Evolutionary conservation across 92 coral and sea anemone genomes (phyloP).

Genomic region (Palythoa heliodiscus): DNA sequence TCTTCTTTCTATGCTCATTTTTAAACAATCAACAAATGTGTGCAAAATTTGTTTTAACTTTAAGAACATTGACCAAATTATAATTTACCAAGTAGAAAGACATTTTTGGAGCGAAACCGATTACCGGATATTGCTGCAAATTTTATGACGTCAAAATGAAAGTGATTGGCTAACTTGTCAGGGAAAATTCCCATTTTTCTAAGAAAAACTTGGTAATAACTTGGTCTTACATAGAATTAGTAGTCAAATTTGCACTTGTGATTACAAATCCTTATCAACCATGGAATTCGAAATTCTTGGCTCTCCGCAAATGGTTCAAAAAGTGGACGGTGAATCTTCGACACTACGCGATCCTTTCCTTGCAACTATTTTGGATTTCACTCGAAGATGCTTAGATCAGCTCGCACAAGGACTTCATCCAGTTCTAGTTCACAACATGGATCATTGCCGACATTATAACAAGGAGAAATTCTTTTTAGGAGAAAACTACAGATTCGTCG

Average conservation of each 20-base stretch:
- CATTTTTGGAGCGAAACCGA: no score
- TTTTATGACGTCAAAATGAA: no score
- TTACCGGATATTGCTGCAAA: no score
- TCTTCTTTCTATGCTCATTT: no score
- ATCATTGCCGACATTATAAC: neutral
- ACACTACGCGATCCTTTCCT: conserved; percentile 22
- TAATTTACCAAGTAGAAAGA: no score
- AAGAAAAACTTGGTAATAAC: neutral
- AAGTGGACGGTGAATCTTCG: neutral
- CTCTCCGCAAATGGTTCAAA: conserved; percentile 29
- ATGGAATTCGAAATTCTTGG: conserved; percentile 26
- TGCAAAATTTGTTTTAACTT: no score
- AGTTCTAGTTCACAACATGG: neutral
- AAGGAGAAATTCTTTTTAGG: conserved; percentile 5
- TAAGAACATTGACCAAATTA: no score
- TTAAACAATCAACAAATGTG: no score
- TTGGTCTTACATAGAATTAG: no score
- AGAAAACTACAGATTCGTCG: neutral
- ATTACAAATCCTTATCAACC: no score
- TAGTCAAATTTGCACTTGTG: no score
- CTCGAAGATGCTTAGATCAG: conserved; percentile 23
- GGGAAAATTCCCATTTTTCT: neutral
- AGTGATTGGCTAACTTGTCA: neutral
- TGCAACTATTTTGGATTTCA: conserved; percentile 16
- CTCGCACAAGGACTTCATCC: conserved; percentile 16